A percentile compares a stretch with the other conserved stretches of the same genome.
phyloP scores from a whole-genome alignment of 2,797 vertebrate genomes.

The Trematomus bernacchii region DNA sequence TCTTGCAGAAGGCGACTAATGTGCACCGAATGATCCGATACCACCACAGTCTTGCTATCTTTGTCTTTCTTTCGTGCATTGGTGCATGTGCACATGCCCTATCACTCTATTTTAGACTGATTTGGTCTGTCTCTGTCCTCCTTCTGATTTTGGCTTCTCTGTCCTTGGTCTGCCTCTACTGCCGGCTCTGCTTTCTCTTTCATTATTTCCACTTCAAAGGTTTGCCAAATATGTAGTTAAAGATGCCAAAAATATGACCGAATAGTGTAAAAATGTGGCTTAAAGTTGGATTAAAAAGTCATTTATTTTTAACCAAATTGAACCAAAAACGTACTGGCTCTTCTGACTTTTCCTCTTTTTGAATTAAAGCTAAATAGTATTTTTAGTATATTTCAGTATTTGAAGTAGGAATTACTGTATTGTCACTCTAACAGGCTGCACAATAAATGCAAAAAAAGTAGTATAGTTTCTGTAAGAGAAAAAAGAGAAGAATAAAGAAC shows the following conservation, averaged over 20 bases:
- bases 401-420: not conserved
- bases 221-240: no score
- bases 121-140: slow-evolving; percentile 13
- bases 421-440: not conserved
- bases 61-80: not conserved
- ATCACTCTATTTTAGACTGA: not conserved
- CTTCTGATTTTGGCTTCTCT: not conserved
- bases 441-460: not conserved
- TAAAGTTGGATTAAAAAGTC: no score
- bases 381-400: not conserved
- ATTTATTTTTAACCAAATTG: no score
- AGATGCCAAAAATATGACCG: no score
- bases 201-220: not conserved
- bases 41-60: slow-evolving; percentile 23
- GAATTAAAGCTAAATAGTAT: not conserved
- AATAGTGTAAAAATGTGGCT: no score
- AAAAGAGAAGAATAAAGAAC: no score
- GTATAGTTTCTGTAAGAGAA: no score
- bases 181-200: not conserved
- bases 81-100: slow-evolving; percentile 9
- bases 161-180: not conserved
- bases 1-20: slow-evolving; percentile 23
- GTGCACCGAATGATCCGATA: slow-evolving; percentile 27
- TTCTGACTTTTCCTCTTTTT: not conserved
- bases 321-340: no score